phyloP scores from a whole-genome alignment of 2,888 invertebrate genomes.

The Polydesmus complanatus region DNA sequence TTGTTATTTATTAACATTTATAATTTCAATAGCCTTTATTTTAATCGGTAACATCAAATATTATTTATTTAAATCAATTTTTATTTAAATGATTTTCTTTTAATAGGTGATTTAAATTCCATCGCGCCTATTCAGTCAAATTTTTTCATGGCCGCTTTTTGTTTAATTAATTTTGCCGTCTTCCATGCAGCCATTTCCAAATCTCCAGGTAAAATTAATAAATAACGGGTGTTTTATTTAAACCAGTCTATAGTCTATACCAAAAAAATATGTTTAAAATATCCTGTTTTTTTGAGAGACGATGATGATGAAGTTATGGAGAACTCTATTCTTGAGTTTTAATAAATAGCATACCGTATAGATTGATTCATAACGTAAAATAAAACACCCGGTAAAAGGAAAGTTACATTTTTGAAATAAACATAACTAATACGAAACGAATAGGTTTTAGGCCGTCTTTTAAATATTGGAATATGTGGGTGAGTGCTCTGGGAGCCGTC shows the following conservation, averaged over 20 bases:
- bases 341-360: too few species aligned
- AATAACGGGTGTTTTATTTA: not conserved
- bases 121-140: slow-evolving; percentile 41
- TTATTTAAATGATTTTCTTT: not conserved
- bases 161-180: slow-evolving; percentile 40
- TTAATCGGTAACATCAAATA: slow-evolving; percentile 34
- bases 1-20: slow-evolving; percentile 39
- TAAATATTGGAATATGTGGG: slow-evolving; percentile 75
- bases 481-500: slow-evolving; percentile 62
- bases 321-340: too few species aligned
- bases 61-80: not conserved
- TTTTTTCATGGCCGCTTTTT: slow-evolving; percentile 40
- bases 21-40: slow-evolving; percentile 37
- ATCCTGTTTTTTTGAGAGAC: too few species aligned
- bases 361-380: too few species aligned
- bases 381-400: too few species aligned
- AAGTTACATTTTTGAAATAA: not conserved
- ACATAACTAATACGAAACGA: not conserved
- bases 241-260: too few species aligned
- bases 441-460: slow-evolving; percentile 34
- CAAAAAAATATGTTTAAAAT: too few species aligned
- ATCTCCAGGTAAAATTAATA: slow-evolving; percentile 33
- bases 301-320: too few species aligned
- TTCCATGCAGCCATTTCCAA: slow-evolving; percentile 40
- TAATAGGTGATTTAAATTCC: slow-evolving; percentile 36